Base-by-base conservation (phyloP, 2,888 invertebrate genomes). In the Sinopyrophorus schimmeli region DNA sequence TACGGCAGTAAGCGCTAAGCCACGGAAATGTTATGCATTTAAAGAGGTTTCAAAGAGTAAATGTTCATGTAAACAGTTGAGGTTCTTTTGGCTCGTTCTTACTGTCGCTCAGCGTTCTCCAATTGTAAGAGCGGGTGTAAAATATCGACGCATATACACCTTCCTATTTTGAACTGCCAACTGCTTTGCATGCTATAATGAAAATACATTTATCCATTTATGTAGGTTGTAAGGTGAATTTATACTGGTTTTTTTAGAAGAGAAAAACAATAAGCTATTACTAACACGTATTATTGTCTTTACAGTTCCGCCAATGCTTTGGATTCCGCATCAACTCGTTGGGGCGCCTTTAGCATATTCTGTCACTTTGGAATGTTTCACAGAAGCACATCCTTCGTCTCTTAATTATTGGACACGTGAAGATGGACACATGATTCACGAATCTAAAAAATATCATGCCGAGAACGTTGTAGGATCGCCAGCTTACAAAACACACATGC, bases 371-470 rank as follows among this genome's bases (percentile, higher is more conserved):
- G 92, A 92, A 74, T 93, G 93, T 69, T 87, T 87, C 69, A 90
- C 92, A 3, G 93, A 93, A 74, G 92, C 93, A 1, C 89, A 92
- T 75, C 93, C 93, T 2, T 88, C 88, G 17, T 92, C 93, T 9
- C 79, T 93, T 48, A 92, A 92, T 75, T 92, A 91, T 70, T 92
- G 92, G 92, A 90, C 91, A 0, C 77, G 88, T 49, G 90, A 89
- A 68, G 89, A 88, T 63, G 89, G 89, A 5, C 85, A 88, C 66
- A 92, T 92, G 91, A 90, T 92, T 57, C 90, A 90, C 68, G 90
- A 91, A 66, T 88, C 85, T 39, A 72, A 77, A 44, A 92, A 92
- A 72, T 92, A 92, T 72, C 86, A 79, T 62, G 83, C 87, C 67
- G 87, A 87, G 64, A 87, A 86, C 58, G 81, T 80, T 5, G 72